Conservation (phyloP, 2,888 invertebrate genomes). For the Clepsis dumicolana region DNA sequence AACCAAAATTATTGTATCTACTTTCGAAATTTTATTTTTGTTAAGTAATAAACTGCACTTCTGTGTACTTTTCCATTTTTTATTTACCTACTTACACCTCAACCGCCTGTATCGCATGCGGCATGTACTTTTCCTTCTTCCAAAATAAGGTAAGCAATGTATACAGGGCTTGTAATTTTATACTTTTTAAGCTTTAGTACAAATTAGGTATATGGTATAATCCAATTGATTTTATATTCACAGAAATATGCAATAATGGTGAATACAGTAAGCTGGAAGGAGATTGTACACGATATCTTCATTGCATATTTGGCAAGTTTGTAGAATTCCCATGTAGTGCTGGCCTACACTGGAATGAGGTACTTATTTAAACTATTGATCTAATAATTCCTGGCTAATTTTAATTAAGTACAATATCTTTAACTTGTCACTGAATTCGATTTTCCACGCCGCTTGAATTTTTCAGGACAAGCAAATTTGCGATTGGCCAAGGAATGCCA, state of each 20-base stretch:
- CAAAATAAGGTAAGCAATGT: conserved; percentile 3
- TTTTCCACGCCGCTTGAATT: neutral
- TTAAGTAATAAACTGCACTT: neutral
- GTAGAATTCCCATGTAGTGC: conserved; percentile 90
- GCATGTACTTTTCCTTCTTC: conserved; percentile 13
- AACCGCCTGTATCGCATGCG: neutral
- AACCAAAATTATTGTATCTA: neutral
- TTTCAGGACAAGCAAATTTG: conserved; percentile 87
- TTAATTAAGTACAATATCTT: neutral
- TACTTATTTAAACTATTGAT: conserved; percentile 63
- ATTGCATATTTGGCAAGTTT: conserved; percentile 92
- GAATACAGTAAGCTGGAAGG: conserved; percentile 88
- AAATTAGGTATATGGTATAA: too few species aligned
- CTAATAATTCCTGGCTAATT: neutral
- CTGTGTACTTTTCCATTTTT: neutral
- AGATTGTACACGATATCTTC: conserved; percentile 91
- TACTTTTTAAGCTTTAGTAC: too few species aligned
- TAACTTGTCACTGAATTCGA: neutral
- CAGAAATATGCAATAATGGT: conserved; percentile 87
- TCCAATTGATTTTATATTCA: conserved; percentile 46
- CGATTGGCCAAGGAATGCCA: conserved; percentile 90
- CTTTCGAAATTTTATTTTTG: neutral
- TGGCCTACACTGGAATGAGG: conserved; percentile 91
- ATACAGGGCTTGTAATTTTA: too few species aligned
- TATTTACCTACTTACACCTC: conserved; percentile 3